Evolutionary conservation across 2,888 invertebrate genomes (phyloP), one percentile per base, ranked within the genome.

Genomic region (Meta bourneti): DNA sequence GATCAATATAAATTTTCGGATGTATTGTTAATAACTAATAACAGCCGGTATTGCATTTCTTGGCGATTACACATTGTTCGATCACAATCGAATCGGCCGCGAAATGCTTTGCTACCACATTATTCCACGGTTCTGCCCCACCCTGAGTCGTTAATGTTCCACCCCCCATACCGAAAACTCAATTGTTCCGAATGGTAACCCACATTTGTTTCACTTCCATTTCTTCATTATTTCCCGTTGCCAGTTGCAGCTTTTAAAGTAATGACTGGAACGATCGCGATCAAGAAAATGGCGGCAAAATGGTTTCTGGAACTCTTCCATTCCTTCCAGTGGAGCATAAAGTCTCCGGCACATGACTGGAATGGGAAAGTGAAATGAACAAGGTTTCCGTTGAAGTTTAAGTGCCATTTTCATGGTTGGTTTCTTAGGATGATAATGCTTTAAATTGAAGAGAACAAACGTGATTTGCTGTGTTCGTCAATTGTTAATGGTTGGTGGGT

Each of bases 111-210:
- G 71, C 48, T 85, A 61, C 81, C 48, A 75, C 75, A 7, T 49
- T 61, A 78, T 78, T 20, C 52, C 78, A 13, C 49, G 49, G 34
- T 34, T 34, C 51, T 19, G 51, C 84, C 34, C 74, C 74, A 81
- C 78, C 78, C 86, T 70, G 69, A 48, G 69, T 52, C 69, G 78
- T 49, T 52, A 78, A 78, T 78, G 84, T 74, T 54, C 82, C 51
- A 34, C 34, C 34, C 34, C 48, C 49, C 51, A 78, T 49, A 48
- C 75, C 74, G 54, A 51, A 34, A 74, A 61, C 71, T 72, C 80
- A 16, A 81, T 88, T 88, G 88, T 88, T 88, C 88, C 6, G 20
- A 52, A 54, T 49, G 81, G 81, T 81, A 88, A 88, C 88, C 88
- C 74, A 81, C 49, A 88, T 88, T 88, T 88, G 80, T 88, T 75